These are phyloP conservation scores for Triplophysa dalaica DNA, from an alignment of 2,113 vertebrate genomes.

Conservation along the genomic window DNA sequence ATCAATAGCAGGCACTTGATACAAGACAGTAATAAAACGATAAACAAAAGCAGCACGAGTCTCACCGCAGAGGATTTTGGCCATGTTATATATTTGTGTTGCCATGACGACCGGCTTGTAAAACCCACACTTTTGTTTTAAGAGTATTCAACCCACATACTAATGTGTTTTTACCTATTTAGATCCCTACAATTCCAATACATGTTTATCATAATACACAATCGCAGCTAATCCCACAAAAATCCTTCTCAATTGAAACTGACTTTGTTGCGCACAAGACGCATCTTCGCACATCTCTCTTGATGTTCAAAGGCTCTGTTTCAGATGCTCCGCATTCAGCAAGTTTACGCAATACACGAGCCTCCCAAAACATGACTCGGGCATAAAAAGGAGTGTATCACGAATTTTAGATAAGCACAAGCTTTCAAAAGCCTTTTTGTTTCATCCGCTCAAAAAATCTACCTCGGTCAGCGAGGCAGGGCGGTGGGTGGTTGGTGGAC, in stretches of 20 bases:
- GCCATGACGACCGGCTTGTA: constrained; percentile 39
- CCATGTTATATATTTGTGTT: constrained; percentile 26
- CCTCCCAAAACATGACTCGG: neutral
- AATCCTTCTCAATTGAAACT: neutral
- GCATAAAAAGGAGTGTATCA: neutral
- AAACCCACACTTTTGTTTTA: constrained; percentile 25
- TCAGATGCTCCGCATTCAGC: neutral
- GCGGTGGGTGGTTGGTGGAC: constrained; percentile 28
- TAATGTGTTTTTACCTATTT: neutral
- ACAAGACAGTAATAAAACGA: neutral
- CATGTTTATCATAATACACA: neutral
- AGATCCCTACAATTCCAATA: constrained; percentile 1
- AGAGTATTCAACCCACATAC: constrained; percentile 13
- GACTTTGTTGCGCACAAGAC: too few species aligned
- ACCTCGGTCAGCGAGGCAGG: neutral
- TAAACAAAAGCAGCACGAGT: neutral
- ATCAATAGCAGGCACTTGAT: constrained; percentile 46
- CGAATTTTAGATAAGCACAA: constrained; percentile 10
- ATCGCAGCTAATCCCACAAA: neutral
- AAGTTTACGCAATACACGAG: neutral
- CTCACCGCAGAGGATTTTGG: constrained; percentile 18
- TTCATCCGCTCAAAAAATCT: neutral
- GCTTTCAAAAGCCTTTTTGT: neutral
- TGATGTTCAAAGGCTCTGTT: constrained; percentile 9
- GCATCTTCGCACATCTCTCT: neutral